phyloP scores from a whole-genome alignment of 2,888 invertebrate species.

The Buathra laborator region DNA sequence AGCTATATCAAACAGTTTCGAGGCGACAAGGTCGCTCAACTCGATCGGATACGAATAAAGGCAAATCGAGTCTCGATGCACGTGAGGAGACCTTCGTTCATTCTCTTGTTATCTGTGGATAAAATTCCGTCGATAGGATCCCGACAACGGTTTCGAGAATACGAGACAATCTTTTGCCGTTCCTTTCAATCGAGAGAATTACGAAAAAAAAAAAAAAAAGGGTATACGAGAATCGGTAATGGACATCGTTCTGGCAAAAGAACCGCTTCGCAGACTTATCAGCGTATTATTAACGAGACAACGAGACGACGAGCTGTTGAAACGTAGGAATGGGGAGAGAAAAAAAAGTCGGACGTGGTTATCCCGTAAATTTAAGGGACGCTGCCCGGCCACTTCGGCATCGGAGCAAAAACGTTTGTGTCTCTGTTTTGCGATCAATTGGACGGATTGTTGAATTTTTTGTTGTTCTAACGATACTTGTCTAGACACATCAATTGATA shows the following conservation, averaged over 20 bases:
- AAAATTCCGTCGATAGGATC: neutral
- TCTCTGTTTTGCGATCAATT: constrained; percentile 14
- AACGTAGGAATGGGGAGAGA: constrained; percentile 48
- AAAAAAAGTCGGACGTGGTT: constrained; percentile 77
- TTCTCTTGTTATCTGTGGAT: constrained; percentile 3
- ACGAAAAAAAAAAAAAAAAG: constrained; percentile 13
- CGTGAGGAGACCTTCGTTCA: constrained; percentile 37
- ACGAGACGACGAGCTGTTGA: constrained; percentile 71
- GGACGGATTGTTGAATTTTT: neutral
- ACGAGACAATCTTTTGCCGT: constrained; percentile 36
- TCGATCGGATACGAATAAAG: constrained; percentile 51
- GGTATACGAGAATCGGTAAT: too few species aligned
- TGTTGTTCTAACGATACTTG: neutral
- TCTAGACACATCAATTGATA: neutral
- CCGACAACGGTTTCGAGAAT: constrained; percentile 6
- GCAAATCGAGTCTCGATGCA: constrained; percentile 58
- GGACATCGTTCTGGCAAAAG: constrained; percentile 25
- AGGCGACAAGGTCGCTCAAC: constrained; percentile 27
- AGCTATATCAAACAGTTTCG: constrained; percentile 56
- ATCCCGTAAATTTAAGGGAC: constrained; percentile 80
- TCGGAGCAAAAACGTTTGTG: constrained; percentile 75
- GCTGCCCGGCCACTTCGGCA: constrained; percentile 57
- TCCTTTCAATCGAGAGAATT: constrained; percentile 53
- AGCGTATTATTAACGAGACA: constrained; percentile 79
- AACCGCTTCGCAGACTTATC: constrained; percentile 72